A percentile compares a stretch with the other conserved stretches of the same genome.
Evolutionary conservation across 37 sponge, comb jelly and placozoan genomes (phyloP).

Genomic region (Spongia lamella): DNA sequence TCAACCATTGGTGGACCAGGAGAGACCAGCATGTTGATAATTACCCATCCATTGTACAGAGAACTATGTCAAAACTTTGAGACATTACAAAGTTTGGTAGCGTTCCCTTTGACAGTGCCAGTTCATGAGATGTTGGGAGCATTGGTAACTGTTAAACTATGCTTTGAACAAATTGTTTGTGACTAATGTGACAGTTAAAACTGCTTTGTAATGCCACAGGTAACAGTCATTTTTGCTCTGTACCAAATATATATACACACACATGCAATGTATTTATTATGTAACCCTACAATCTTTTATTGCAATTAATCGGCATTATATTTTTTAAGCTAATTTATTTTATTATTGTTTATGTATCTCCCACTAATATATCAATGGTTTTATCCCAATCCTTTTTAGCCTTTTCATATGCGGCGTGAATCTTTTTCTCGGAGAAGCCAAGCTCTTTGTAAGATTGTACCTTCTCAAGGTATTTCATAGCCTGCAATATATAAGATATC

Average conservation of each 20-base stretch:
- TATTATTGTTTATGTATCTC: slow-evolving; percentile 8
- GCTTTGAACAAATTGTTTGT: too few species aligned
- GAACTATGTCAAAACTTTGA: slow-evolving; percentile 4
- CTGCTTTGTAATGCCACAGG: background rate
- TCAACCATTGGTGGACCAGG: slow-evolving; percentile 17
- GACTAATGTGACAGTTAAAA: background rate
- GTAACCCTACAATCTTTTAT: background rate
- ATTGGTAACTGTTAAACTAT: slow-evolving; percentile 11
- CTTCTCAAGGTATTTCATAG: slow-evolving; percentile 55
- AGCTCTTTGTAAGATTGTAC: slow-evolving; percentile 48
- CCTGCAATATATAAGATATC: slow-evolving; percentile 16
- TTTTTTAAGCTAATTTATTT: background rate
- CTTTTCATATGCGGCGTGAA: slow-evolving; percentile 65
- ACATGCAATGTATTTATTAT: too few species aligned
- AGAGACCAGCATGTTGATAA: slow-evolving; percentile 23
- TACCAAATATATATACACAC: too few species aligned
- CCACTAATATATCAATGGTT: slow-evolving; percentile 53
- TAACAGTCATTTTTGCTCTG: too few species aligned
- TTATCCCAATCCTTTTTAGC: slow-evolving; percentile 63
- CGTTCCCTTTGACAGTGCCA: slow-evolving; percentile 15
- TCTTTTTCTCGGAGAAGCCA: slow-evolving; percentile 54
- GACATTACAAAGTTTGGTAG: slow-evolving; percentile 22
- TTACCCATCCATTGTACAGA: slow-evolving; percentile 1
- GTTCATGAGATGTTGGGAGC: slow-evolving; percentile 32
- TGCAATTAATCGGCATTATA: background rate